phyloP scores from a whole-genome alignment of 1,140 invertebrate species.

The Anastatus disparis region DNA sequence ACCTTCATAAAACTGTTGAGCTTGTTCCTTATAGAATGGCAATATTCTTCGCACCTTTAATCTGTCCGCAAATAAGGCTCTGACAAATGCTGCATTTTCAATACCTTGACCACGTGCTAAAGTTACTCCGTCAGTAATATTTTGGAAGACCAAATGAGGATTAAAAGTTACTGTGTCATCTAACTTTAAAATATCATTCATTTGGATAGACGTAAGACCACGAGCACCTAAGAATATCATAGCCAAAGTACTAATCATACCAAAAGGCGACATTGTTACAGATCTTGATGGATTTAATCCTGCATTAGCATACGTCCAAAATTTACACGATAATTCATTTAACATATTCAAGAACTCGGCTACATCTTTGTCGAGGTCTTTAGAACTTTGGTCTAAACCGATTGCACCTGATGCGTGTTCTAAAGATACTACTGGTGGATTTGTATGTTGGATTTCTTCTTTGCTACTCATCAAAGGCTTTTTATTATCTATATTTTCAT shows the following conservation, averaged over 20 bases:
- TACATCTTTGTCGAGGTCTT: constrained; percentile 76
- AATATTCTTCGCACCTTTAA: constrained; percentile 78
- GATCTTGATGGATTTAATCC: constrained; percentile 79
- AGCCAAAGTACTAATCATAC: constrained; percentile 82
- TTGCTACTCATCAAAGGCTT: constrained; percentile 34
- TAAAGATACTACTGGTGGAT: constrained; percentile 46
- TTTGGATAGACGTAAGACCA: constrained; percentile 87
- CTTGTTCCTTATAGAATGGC: constrained; percentile 86
- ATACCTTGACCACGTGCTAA: constrained; percentile 74
- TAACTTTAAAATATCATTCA: constrained; percentile 85
- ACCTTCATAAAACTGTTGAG: constrained; percentile 85
- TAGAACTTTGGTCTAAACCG: constrained; percentile 79
- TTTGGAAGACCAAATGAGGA: constrained; percentile 85
- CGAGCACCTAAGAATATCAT: constrained; percentile 90
- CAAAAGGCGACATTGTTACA: constrained; percentile 86
- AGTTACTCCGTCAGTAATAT: constrained; percentile 78
- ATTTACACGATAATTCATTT: constrained; percentile 85
- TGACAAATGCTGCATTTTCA: constrained; percentile 78
- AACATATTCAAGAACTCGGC: constrained; percentile 78
- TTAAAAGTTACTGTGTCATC: constrained; percentile 90
- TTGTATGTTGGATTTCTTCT: constrained; percentile 42
- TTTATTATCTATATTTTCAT: constrained; percentile 21
- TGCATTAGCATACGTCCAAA: constrained; percentile 78
- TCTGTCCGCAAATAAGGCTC: constrained; percentile 82
- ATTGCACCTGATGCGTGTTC: constrained; percentile 57